A percentile compares a stretch with the other conserved stretches of the same genome.
phyloP scores from a whole-genome alignment of 1,140 invertebrate species.

The Mizuhopecten yessoensis region DNA sequence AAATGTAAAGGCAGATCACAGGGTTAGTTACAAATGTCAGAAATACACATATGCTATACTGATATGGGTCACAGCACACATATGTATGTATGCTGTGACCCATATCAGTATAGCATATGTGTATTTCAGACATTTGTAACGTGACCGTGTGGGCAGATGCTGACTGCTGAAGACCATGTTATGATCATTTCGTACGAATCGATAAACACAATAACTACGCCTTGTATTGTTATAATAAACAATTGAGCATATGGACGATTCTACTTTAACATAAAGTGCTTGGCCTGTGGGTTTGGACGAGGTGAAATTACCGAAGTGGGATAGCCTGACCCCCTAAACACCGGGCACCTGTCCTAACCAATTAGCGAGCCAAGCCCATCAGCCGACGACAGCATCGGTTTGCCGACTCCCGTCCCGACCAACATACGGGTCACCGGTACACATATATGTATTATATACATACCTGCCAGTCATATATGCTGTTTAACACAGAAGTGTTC shows the following conservation, averaged over 20 bases:
- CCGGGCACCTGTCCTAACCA: slow-evolving; percentile 11
- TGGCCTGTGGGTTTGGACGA: not conserved
- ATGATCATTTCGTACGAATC: not conserved
- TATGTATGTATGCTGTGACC: too few relatives aligned
- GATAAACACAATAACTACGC: not conserved
- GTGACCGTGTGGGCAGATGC: too few relatives aligned
- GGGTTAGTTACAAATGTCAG: too few relatives aligned
- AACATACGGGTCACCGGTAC: not conserved
- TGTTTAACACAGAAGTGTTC: not conserved
- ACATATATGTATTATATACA: not conserved
- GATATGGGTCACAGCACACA: too few relatives aligned
- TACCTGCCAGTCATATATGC: slow-evolving; percentile 32
- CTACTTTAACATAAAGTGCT: not conserved
- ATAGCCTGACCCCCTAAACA: not conserved
- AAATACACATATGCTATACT: too few relatives aligned
- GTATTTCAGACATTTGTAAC: too few relatives aligned
- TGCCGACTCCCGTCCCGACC: not conserved
- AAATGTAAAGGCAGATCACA: too few relatives aligned
- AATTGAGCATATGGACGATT: not conserved
- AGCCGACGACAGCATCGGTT: not conserved
- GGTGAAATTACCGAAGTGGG: not conserved
- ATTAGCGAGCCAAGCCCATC: slow-evolving; percentile 31
- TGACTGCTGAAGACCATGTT: not conserved
- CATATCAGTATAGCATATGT: too few relatives aligned
- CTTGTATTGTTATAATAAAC: not conserved